phyloP scores from a whole-genome alignment of 2,797 vertebrate genomes.

The Mallotus villosus region DNA sequence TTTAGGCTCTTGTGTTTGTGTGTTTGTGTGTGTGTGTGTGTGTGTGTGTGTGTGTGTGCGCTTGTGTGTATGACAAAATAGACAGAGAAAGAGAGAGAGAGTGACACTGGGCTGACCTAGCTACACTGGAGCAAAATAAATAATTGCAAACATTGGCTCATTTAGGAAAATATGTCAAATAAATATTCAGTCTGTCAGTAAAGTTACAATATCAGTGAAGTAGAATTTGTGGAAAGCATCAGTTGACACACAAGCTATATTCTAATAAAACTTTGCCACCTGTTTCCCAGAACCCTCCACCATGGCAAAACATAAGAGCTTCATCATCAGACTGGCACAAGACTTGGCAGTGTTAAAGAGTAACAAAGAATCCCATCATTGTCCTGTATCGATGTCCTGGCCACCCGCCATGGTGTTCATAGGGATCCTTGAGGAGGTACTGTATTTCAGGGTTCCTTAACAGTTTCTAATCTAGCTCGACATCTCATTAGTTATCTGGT shows the following conservation, averaged over 20 bases:
- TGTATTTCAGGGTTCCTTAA: slow-evolving; percentile 15
- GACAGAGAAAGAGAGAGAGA: not conserved
- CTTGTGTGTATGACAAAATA: not conserved
- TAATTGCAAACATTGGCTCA: not conserved
- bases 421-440: slow-evolving; percentile 50
- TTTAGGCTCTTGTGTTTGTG: slow-evolving; percentile 8
- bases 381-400: slow-evolving; percentile 47
- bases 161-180: no score
- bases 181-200: no score
- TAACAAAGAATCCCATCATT: slow-evolving; percentile 67
- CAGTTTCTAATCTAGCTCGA: slow-evolving; percentile 50
- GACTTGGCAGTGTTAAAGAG: slow-evolving; percentile 58
- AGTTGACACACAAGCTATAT: slow-evolving; percentile 3
- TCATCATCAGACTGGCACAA: slow-evolving; percentile 54
- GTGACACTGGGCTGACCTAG: no score
- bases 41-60: slow-evolving; percentile 15
- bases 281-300: slow-evolving; percentile 52
- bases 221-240: slow-evolving; percentile 35
- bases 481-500: slow-evolving; percentile 59
- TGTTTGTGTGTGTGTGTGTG: slow-evolving; percentile 21
- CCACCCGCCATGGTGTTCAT: slow-evolving; percentile 29
- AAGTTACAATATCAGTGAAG: slow-evolving; percentile 5
- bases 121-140: not conserved
- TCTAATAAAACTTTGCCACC: slow-evolving; percentile 52
- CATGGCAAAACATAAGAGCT: slow-evolving; percentile 58